These are phyloP conservation scores for Melinaea marsaeus DNA, from an alignment of 2,888 invertebrate species.

Conservation along the genomic window DNA sequence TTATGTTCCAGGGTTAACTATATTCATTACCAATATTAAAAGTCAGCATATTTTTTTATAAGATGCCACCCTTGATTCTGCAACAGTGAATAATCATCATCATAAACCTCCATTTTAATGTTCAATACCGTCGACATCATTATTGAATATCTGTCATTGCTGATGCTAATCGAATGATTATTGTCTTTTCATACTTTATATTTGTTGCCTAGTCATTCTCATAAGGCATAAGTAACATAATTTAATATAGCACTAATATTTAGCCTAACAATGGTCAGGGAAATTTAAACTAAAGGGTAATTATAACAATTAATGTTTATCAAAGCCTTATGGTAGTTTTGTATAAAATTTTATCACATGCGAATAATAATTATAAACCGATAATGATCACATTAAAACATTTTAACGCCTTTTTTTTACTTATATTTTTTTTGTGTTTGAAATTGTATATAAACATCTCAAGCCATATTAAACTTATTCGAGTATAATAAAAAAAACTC, in stretches of 20 bases:
- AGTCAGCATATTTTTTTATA: neutral
- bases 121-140: no score
- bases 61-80: slow-evolving; percentile 9
- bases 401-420: no score
- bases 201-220: slow-evolving; percentile 1
- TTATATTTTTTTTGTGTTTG: no score
- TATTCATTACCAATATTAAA: slow-evolving; percentile 37
- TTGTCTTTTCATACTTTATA: neutral
- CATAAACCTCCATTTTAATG: neutral
- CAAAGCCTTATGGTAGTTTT: neutral
- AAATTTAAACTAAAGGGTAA: no score
- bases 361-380: no score
- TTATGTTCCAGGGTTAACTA: slow-evolving; percentile 54
- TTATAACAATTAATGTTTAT: no score
- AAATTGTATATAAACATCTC: no score
- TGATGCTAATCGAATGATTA: neutral
- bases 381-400: no score
- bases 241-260: no score
- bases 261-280: no score
- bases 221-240: neutral
- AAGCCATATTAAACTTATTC: no score
- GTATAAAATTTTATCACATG: neutral
- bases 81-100: neutral
- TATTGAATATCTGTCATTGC: neutral
- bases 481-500: no score